phyloP scores from a whole-genome alignment of 2,888 invertebrate species.

The Lacanobia oleracea region DNA sequence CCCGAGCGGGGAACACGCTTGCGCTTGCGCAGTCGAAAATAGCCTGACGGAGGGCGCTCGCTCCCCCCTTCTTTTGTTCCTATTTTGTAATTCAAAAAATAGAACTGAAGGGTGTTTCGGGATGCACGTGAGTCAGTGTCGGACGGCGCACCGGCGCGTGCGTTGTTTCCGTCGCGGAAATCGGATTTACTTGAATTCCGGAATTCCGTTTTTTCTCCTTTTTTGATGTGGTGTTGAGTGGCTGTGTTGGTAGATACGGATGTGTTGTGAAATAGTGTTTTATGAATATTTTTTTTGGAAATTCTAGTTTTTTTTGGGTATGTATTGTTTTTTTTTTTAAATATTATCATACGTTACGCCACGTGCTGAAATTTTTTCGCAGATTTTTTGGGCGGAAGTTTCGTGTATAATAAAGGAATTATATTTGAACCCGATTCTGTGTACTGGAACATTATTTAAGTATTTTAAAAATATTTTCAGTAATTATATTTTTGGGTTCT shows the following conservation, averaged over 20 bases:
- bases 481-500: background rate
- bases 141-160: conserved; percentile 85
- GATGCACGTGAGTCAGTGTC: conserved; percentile 88
- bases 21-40: conserved; percentile 84
- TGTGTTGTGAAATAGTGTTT: conserved; percentile 63
- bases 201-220: conserved; percentile 63
- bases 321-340: conserved; percentile 1
- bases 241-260: conserved; percentile 54
- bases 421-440: background rate
- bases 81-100: conserved; percentile 88
- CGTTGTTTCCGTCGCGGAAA: conserved; percentile 75
- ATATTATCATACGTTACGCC: conserved; percentile 13
- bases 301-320: conserved; percentile 39
- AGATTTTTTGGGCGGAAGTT: background rate
- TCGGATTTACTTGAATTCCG: conserved; percentile 66
- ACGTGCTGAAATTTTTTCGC: conserved; percentile 32
- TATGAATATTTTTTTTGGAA: conserved; percentile 47
- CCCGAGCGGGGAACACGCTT: conserved; percentile 47
- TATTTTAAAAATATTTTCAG: background rate
- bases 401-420: too few relatives aligned
- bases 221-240: conserved; percentile 71
- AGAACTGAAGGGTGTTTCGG: conserved; percentile 86
- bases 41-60: conserved; percentile 86
- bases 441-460: background rate
- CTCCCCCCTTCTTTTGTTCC: conserved; percentile 90